Evolutionary conservation across 2,113 vertebrate genomes (phyloP).

Genomic region (Amphilophus citrinellus): DNA sequence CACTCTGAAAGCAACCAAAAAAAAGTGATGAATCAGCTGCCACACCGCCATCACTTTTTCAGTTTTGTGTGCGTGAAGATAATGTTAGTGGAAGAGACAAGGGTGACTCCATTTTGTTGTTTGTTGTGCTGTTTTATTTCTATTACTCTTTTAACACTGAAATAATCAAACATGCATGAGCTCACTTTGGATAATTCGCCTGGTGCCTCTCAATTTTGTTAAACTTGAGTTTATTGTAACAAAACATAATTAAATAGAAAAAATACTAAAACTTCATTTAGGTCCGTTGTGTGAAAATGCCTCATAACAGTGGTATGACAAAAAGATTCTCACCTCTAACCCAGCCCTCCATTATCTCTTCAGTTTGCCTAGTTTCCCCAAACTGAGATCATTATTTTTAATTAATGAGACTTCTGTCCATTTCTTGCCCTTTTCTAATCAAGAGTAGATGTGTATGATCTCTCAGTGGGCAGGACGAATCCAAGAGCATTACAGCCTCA

Average conservation of each 20-base stretch:
- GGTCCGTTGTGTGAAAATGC: slow-evolving; percentile 28
- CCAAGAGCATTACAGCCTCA: slow-evolving; percentile 70
- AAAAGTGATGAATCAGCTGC: slow-evolving; percentile 62
- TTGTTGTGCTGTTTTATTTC: slow-evolving; percentile 14
- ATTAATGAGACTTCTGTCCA: slow-evolving; percentile 69
- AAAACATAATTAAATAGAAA: slow-evolving; percentile 46
- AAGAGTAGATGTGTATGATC: slow-evolving; percentile 64
- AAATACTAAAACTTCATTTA: slow-evolving; percentile 41
- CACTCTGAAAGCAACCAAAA: slow-evolving; percentile 45
- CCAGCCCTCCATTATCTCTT: slow-evolving; percentile 25
- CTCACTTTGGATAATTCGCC: slow-evolving; percentile 20
- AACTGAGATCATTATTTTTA: slow-evolving; percentile 66
- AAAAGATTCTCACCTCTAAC: slow-evolving; percentile 44
- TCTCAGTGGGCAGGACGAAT: slow-evolving; percentile 66
- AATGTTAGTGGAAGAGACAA: not conserved
- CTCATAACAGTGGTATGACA: slow-evolving; percentile 9
- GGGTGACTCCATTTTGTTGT: slow-evolving; percentile 13
- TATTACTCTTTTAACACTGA: slow-evolving; percentile 1
- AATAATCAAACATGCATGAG: slow-evolving; percentile 49
- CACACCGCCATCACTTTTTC: not conserved
- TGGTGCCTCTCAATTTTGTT: not conserved
- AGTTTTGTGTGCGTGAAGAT: not conserved
- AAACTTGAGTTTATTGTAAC: slow-evolving; percentile 21
- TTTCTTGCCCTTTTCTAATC: slow-evolving; percentile 67
- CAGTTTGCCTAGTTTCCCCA: slow-evolving; percentile 17